Percentiles rank a stretch among this genome's conserved stretches.
phyloP scores from a whole-genome alignment of 53 echinoderm and acorn worm genomes.

The Crossaster papposus region DNA sequence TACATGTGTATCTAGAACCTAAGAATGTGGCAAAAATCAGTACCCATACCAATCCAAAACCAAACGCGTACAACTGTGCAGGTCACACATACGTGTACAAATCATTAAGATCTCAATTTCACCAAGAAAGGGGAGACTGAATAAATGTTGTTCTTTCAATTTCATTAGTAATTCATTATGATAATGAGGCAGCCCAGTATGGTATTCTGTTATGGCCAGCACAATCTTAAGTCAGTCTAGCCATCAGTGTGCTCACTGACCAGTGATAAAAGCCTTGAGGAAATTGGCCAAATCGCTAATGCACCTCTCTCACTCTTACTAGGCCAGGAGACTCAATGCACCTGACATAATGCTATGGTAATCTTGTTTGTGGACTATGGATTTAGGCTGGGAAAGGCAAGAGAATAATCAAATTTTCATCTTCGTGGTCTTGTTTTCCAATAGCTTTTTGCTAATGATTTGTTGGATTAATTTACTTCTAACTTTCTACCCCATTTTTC shows the following conservation, averaged over 20 bases:
- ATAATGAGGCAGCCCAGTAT: background rate
- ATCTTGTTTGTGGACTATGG: conserved; percentile 22
- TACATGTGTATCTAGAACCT: too few species aligned
- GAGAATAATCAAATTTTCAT: background rate
- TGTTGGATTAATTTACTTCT: background rate
- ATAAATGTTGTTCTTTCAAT: background rate
- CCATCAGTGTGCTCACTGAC: conserved; percentile 59
- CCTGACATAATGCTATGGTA: background rate
- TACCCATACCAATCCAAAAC: too few species aligned
- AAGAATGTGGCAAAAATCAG: too few species aligned
- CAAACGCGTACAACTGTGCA: too few species aligned
- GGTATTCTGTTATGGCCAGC: background rate
- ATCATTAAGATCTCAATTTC: background rate
- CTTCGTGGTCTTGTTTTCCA: background rate
- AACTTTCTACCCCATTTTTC: too few species aligned
- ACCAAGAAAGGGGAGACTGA: background rate
- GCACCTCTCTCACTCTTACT: too few species aligned
- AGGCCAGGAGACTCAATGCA: background rate
- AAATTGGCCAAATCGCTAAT: conserved; percentile 53
- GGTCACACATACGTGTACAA: too few species aligned
- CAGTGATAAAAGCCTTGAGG: conserved; percentile 39
- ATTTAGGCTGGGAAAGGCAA: background rate
- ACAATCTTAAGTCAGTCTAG: conserved; percentile 15
- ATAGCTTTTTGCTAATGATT: background rate
- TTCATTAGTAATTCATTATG: background rate